Base-by-base conservation (phyloP, 1,140 invertebrate genomes). In the Laupala kohalensis region DNA sequence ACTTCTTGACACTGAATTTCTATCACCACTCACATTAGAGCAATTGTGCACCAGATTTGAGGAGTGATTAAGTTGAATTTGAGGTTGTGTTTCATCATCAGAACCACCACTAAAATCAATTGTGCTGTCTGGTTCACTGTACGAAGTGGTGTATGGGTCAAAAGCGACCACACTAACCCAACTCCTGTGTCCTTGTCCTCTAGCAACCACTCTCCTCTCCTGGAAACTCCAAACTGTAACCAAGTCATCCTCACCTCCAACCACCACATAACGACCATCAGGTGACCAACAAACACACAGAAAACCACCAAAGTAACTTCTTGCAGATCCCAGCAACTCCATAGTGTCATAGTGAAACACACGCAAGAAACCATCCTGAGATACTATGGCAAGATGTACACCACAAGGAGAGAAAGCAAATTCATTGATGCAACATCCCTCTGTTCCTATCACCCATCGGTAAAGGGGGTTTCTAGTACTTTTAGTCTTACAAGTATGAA, bases 151-250 rank as follows among this genome's bases (percentile, higher is more conserved):
- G 78, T 90, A 96, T 0, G 93, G 92, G 83, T 99, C 97, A 81
- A 99, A 99, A 5, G 95, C 92, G 4, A 99, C 96, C 19, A 96
- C 94, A 73, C 92, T 94, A 19, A 99, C 94, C 97, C 97, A 99
- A 71, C 95, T 98, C 74, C 95, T 85, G 78, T 93, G 92, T 5
- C 92, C 98, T 79, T 98, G 94, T 4, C 97, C 96, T 30, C 97
- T 83, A 29, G 96, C 97, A 6, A 99, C 92, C 12, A 99, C 96
- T 69, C 95, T 84, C 76, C 94, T 89, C 78, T 99, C 96, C 76
- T 89, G 83, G 78, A 97, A 90, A 67, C 93, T 96, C 92, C 94
- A 99, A n/a, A 99, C 92, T 9, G 97, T 98, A 6, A 99, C 92
- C 62, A 99, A 83, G 82, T 99, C 97, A 83, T 99, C 98, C 83